A percentile compares a stretch with the other conserved stretches of the same genome.
phyloP scores from a whole-genome alignment of 2,113 vertebrate genomes.

The Cheirogaleus medius region DNA sequence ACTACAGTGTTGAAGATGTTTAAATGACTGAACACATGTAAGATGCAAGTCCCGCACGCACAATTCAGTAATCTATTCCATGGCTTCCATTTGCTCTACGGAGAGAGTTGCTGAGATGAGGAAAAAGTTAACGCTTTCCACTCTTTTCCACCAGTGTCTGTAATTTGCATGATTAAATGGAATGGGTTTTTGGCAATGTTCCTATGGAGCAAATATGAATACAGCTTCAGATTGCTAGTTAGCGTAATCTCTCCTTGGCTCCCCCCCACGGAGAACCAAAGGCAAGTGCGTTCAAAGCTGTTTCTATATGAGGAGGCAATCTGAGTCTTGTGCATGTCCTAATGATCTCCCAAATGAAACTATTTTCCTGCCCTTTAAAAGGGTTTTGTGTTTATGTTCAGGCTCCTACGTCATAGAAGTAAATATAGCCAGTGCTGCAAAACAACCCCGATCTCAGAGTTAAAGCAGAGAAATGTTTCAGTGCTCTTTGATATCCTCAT shows the following conservation, averaged over 20 bases:
- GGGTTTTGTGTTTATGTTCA: not conserved
- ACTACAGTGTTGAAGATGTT: not conserved
- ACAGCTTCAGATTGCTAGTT: not conserved
- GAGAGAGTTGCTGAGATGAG: not conserved
- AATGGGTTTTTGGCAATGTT: conserved; percentile 2
- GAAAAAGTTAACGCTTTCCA: not conserved
- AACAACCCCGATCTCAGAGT: not conserved
- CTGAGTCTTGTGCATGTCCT: conserved; percentile 52
- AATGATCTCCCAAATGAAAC: conserved; percentile 33
- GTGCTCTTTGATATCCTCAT: not conserved
- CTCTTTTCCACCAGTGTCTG: not conserved
- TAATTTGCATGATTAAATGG: not conserved
- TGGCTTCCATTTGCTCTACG: not conserved
- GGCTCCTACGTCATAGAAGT: not conserved
- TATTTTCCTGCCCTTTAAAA: not conserved
- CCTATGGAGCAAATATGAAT: not conserved
- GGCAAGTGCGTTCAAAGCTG: not conserved
- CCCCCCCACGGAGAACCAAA: not conserved
- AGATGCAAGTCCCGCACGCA: rapidly evolving
- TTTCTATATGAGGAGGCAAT: conserved; percentile 28
- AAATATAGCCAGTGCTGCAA: conserved; percentile 24
- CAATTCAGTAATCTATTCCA: not conserved
- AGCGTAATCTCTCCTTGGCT: conserved; percentile 13
- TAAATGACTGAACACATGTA: not conserved
- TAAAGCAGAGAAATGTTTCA: not conserved